These are phyloP conservation scores for Lochmaea crataegi DNA, from an alignment of 2,888 invertebrate species.

Conservation along the genomic window DNA sequence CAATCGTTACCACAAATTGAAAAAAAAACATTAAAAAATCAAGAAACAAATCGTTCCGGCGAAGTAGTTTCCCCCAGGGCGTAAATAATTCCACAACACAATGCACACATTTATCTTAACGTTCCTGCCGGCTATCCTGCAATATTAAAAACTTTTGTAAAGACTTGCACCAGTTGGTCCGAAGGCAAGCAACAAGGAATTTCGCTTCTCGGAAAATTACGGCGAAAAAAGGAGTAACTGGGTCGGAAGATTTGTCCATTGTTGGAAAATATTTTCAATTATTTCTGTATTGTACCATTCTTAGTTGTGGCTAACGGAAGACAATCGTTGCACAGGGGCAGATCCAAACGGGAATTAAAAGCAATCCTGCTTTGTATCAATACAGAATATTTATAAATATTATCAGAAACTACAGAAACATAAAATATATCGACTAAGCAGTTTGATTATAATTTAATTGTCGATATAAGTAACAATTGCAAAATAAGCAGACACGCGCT, in stretches of 20 bases:
- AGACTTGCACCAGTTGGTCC: slow-evolving; percentile 2
- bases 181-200: slow-evolving; percentile 11
- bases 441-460: too few species aligned
- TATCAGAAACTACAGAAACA: too few species aligned
- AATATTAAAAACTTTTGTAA: slow-evolving; percentile 24
- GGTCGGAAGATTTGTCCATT: slow-evolving; percentile 33
- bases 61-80: background rate
- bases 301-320: slow-evolving; percentile 12
- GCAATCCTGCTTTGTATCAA: too few species aligned
- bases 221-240: slow-evolving; percentile 22
- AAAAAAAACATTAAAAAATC: too few species aligned
- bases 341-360: background rate
- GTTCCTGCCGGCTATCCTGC: background rate
- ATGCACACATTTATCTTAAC: slow-evolving; percentile 2
- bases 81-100: slow-evolving; percentile 9
- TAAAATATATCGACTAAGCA: too few species aligned
- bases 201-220: slow-evolving; percentile 17
- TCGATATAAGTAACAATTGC: too few species aligned
- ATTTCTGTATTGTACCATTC: slow-evolving; percentile 23
- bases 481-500: too few species aligned
- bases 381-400: too few species aligned
- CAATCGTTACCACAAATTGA: too few species aligned
- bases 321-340: slow-evolving; percentile 19
- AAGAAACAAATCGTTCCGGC: background rate
- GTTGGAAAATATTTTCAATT: slow-evolving; percentile 34